These are phyloP conservation scores for Acipenser transmontanus DNA, from an alignment of 2,797 vertebrate species.

Conservation along the genomic window DNA sequence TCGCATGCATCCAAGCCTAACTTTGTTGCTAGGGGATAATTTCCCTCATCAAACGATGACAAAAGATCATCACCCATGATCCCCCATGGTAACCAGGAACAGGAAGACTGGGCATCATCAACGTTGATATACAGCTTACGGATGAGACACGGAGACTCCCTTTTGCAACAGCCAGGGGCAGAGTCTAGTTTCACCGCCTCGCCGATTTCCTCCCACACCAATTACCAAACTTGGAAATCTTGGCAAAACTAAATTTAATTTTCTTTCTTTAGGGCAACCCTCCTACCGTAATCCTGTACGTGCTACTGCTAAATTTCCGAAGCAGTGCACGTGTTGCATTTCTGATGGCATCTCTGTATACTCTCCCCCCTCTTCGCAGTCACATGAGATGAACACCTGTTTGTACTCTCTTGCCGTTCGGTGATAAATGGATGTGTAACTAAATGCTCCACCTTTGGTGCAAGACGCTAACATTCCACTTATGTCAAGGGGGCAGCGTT, in stretches of 20 bases:
- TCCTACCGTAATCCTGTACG: not conserved
- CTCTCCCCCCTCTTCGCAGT: conserved; percentile 38
- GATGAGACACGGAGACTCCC: conserved; percentile 28
- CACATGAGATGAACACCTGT: conserved; percentile 63
- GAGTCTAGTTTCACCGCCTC: conserved; percentile 67
- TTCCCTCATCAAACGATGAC: conserved; percentile 63
- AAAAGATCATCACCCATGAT: conserved; percentile 78
- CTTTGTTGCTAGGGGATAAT: conserved; percentile 73
- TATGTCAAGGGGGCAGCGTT: too few relatives aligned
- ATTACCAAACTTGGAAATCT: not conserved
- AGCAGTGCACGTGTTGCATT: not conserved
- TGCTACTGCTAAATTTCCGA: too few relatives aligned
- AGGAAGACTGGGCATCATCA: conserved; percentile 51
- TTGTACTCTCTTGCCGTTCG: conserved; percentile 38
- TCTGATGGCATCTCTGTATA: conserved; percentile 20
- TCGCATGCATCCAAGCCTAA: conserved; percentile 64
- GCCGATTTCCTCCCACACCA: conserved; percentile 63
- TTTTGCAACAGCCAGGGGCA: conserved; percentile 25
- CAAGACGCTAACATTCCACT: not conserved
- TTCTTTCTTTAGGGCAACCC: too few relatives aligned
- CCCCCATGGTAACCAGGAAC: conserved; percentile 56
- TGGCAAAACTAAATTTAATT: not conserved
- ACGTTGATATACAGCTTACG: conserved; percentile 42
- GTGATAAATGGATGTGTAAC: conserved; percentile 42
- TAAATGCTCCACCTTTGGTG: conserved; percentile 9